Evolutionary conservation across 92 coral and sea anemone genomes (phyloP).

Genomic region (Palythoa caribaeorum): DNA sequence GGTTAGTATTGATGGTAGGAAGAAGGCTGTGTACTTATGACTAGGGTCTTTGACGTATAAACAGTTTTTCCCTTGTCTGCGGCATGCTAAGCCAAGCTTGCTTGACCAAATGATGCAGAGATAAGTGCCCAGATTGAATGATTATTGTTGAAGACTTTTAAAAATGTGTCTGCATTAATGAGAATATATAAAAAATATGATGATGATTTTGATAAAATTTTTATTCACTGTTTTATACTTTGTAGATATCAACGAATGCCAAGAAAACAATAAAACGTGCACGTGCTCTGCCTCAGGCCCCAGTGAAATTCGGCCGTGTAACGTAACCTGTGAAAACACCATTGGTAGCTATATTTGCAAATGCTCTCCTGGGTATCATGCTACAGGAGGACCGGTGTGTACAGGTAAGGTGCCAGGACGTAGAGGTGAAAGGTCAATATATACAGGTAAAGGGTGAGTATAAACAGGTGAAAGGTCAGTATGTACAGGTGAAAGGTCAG

Average conservation of each 20-base stretch:
- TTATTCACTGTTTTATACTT: not conserved
- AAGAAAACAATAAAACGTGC: slow-evolving; percentile 37
- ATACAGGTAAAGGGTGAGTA: too few relatives aligned
- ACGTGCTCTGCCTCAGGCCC: slow-evolving; percentile 4
- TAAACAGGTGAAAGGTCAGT: too few relatives aligned
- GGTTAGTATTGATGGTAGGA: too few relatives aligned
- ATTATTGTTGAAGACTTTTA: too few relatives aligned
- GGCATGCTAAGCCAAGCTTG: too few relatives aligned
- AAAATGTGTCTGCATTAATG: not conserved
- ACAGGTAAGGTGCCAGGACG: not conserved
- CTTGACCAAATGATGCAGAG: too few relatives aligned
- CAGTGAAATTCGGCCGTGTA: slow-evolving; percentile 26
- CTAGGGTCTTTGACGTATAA: too few relatives aligned
- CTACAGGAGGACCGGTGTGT: slow-evolving; percentile 31
- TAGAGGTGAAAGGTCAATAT: too few relatives aligned
- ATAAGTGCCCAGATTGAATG: too few relatives aligned
- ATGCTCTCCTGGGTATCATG: slow-evolving; percentile 30
- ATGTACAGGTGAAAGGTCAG: too few relatives aligned
- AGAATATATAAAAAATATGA: not conserved
- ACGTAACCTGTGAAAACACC: slow-evolving; percentile 36
- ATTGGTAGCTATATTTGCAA: slow-evolving; percentile 27
- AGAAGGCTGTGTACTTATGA: too few relatives aligned
- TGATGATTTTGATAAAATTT: not conserved
- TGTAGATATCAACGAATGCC: slow-evolving; percentile 33
- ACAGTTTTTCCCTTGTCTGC: too few relatives aligned